Evolutionary conservation across 2,888 invertebrate genomes (phyloP), one percentile per base, ranked within the genome.

Genomic region (Orthosia gothica): DNA sequence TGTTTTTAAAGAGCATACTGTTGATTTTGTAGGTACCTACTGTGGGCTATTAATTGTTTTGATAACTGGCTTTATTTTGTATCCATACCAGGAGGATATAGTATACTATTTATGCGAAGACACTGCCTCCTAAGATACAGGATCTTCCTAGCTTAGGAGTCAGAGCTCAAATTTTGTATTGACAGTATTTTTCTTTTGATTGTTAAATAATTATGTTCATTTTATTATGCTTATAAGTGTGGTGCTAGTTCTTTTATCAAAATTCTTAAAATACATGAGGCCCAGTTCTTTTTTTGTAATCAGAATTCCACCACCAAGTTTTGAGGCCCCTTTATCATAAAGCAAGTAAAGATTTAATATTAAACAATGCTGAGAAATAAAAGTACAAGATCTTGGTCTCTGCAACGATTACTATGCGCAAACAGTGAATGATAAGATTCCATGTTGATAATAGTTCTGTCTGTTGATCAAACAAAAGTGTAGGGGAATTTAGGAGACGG

Each of bases 381-480:
- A 75, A 76, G 52, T 52, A 62, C 63, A 54, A 74, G 70, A 71
- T 81, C 69, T 76, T 76, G 57, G 71, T 63, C 77, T 81, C 67
- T 45, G 32, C 26, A 52, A 13, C 40, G 73, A 75, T 83, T 71
- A 79, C 69, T 57, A 74, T 70, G 52, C 61, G 74, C 73, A 87
- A 82, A 85, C 80, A 85, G 47, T 57, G 45, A 49, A 55, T 66
- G 87, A 86, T 86, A 86, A 86, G 78, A 68, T 68, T 68, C 65
- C 47, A 61, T 61, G 76, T 73, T 70, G 73, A 72, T 81, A 73
- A 55, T 76, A 66, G 61, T 74, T 78, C 40, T 74, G 72, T 66
- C 50, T 81, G 70, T 75, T 76, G 47, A 67, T 73, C 23, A 84
- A 79, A 82, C 68, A 78, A 23, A 59, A 4, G 18, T 45, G 67